These are phyloP conservation scores for Henricia sp. DNA, from an alignment of 53 echinoderm and acorn worm species.

Conservation along the genomic window DNA sequence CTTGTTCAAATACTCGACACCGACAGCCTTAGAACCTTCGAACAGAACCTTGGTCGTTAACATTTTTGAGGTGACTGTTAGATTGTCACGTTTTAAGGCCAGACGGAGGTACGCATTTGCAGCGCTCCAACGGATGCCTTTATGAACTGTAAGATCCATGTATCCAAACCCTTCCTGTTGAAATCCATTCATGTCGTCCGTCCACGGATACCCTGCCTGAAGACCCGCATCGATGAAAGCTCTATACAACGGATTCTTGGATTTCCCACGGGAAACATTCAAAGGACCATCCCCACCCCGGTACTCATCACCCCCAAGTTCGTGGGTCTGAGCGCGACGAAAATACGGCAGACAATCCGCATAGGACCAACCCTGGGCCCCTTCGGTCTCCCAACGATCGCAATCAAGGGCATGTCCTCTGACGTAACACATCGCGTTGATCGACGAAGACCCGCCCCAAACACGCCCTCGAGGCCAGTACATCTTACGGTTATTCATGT, in stretches of 20 bases:
- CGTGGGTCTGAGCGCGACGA: constrained; percentile 84
- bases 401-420: constrained; percentile 88
- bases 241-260: constrained; percentile 76
- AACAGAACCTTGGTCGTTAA: constrained; percentile 74
- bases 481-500: constrained; percentile 89
- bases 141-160: constrained; percentile 89
- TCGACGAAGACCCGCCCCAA: constrained; percentile 94
- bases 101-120: constrained; percentile 89
- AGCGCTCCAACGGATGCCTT: constrained; percentile 92
- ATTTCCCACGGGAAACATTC: constrained; percentile 88
- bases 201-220: constrained; percentile 85
- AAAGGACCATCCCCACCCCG: constrained; percentile 85
- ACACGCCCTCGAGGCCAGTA: constrained; percentile 95
- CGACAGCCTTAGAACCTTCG: constrained; percentile 84
- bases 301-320: constrained; percentile 86
- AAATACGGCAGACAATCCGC: constrained; percentile 97
- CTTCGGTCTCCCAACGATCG: constrained; percentile 89
- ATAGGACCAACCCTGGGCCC: constrained; percentile 90
- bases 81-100: constrained; percentile 76
- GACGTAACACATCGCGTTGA: constrained; percentile 98
- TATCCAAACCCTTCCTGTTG: constrained; percentile 96
- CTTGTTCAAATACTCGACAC: constrained; percentile 75
- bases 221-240: constrained; percentile 86
- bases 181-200: constrained; percentile 92
- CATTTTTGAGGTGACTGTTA: constrained; percentile 70